A percentile compares a stretch with the other conserved stretches of the same genome.
Evolutionary conservation across 2,797 vertebrate species (phyloP).

Genomic region (Propithecus deckenii): DNA sequence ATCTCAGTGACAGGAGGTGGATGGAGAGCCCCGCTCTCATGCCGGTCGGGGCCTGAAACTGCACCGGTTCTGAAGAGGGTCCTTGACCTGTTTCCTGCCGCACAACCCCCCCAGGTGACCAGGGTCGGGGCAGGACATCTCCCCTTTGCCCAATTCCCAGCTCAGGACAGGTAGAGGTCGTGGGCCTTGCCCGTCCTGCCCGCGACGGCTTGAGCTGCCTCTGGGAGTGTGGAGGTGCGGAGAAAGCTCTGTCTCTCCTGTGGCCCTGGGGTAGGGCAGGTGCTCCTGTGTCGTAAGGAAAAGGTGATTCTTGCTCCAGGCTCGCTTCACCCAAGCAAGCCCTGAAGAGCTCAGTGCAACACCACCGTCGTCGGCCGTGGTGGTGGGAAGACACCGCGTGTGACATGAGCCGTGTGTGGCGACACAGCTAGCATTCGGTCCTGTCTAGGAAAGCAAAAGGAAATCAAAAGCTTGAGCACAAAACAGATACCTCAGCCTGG

Average conservation of each 20-base stretch:
- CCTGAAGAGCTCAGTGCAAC: neutral
- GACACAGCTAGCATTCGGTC: neutral
- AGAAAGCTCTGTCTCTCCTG: neutral
- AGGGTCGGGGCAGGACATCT: neutral
- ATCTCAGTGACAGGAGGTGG: neutral
- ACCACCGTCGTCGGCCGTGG: neutral
- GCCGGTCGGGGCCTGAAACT: neutral
- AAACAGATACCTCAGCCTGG: slow-evolving; percentile 46
- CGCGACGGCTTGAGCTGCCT: neutral
- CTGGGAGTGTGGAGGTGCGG: neutral
- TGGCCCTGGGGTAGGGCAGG: neutral
- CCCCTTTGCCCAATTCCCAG: neutral
- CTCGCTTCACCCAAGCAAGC: fast-evolving
- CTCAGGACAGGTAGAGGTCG: neutral
- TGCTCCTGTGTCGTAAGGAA: neutral
- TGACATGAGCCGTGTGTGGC: neutral
- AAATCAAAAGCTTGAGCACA: slow-evolving; percentile 12
- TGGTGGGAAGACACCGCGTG: neutral
- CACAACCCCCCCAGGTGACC: neutral
- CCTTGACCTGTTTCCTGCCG: neutral
- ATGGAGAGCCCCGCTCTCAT: fast-evolving
- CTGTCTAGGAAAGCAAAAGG: slow-evolving; percentile 22
- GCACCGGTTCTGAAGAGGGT: neutral
- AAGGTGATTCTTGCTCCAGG: neutral
- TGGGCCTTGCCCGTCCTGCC: neutral